Conservation (phyloP, 2,888 invertebrate genomes). For the Oscheius onirici region DNA sequence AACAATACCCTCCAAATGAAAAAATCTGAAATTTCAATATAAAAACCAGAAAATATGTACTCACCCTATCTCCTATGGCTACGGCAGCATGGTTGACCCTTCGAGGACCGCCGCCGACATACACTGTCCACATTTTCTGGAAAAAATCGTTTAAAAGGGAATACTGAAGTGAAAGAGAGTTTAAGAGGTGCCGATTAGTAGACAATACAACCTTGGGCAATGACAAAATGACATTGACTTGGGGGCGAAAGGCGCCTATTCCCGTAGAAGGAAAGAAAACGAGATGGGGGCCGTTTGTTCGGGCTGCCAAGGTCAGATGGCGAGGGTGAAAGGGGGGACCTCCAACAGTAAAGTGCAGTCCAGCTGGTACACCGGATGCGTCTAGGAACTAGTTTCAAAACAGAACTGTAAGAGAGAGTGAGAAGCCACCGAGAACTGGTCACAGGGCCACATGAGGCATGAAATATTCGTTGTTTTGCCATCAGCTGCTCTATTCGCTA, state of each 20-base stretch:
- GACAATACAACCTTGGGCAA: neutral
- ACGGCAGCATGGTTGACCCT: constrained; percentile 74
- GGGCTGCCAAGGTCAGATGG: constrained; percentile 26
- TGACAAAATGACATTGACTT: constrained; percentile 24
- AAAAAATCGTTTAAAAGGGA: neutral
- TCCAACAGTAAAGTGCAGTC: neutral
- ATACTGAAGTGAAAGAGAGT: neutral
- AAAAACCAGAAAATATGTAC: neutral
- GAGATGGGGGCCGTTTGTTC: constrained; percentile 27
- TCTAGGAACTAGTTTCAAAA: neutral
- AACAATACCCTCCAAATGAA: constrained; percentile 91
- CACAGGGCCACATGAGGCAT: neutral
- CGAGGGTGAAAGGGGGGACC: constrained; percentile 11
- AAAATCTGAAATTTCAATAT: constrained; percentile 77
- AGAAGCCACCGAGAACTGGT: neutral
- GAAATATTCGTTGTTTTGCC: neutral
- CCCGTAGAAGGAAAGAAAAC: constrained; percentile 30
- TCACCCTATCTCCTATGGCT: constrained; percentile 72
- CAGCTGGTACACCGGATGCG: neutral
- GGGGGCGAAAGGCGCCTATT: constrained; percentile 25
- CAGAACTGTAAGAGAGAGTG: neutral
- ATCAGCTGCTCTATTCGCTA: too few species aligned
- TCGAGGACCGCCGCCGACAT: constrained; percentile 88
- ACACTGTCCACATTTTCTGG: constrained; percentile 80
- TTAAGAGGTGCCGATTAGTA: neutral